These are phyloP conservation scores for Leguminivora glycinivorella DNA, from an alignment of 1,140 invertebrate genomes.

Conservation along the genomic window DNA sequence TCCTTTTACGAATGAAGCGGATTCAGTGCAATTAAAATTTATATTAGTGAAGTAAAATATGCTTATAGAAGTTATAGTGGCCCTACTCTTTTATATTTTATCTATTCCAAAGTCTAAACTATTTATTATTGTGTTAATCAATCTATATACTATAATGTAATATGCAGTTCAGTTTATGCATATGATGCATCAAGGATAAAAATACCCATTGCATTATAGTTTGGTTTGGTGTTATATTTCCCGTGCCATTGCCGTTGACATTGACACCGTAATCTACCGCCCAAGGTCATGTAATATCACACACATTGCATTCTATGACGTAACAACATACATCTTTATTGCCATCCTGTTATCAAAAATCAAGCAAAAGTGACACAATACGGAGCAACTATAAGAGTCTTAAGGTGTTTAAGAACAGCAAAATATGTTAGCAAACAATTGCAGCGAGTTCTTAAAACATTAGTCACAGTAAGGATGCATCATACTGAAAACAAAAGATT, in stretches of 20 bases:
- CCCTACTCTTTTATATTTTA: no score
- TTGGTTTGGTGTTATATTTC: neutral
- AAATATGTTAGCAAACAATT: neutral
- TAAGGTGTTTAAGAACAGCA: neutral
- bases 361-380: neutral
- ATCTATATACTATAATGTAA: no score
- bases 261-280: neutral
- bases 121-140: no score
- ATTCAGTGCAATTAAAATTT: no score
- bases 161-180: no score
- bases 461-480: slow-evolving; percentile 1
- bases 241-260: neutral
- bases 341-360: neutral
- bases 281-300: neutral
- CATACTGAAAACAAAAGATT: slow-evolving; percentile 9
- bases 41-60: no score
- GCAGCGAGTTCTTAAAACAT: neutral
- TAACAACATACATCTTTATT: neutral
- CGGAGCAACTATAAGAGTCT: neutral
- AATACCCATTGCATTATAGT: neutral
- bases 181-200: neutral
- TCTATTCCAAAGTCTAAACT: no score
- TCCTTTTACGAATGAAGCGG: no score
- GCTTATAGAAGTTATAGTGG: no score
- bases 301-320: neutral